Conservation (phyloP, 2,888 invertebrate genomes). For the Drosophila macrospina region DNA sequence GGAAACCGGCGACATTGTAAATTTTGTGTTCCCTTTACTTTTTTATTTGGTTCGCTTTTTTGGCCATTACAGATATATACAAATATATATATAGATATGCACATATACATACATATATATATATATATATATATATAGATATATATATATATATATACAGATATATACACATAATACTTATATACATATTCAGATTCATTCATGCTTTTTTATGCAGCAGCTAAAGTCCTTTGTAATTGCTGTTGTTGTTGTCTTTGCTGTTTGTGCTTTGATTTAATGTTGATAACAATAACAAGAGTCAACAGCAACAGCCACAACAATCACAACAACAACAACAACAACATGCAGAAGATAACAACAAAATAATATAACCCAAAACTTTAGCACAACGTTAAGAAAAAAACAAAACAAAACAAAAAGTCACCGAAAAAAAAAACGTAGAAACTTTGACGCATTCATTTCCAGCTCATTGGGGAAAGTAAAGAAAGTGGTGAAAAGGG, state of each 20-base stretch:
- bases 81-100: too few relatives aligned
- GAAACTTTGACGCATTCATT: constrained; percentile 60
- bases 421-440: constrained; percentile 32
- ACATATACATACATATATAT: constrained; percentile 2
- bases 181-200: constrained; percentile 54
- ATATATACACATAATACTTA: not conserved
- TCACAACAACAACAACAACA: constrained; percentile 12
- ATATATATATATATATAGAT: constrained; percentile 27
- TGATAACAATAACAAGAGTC: constrained; percentile 76
- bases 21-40: constrained; percentile 61
- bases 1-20: constrained; percentile 82
- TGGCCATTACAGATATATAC: constrained; percentile 56
- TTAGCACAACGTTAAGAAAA: constrained; percentile 47
- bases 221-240: constrained; percentile 75
- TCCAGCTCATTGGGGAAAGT: constrained; percentile 33
- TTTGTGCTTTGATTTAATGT: constrained; percentile 79
- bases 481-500: constrained; percentile 8
- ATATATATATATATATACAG: constrained; percentile 1
- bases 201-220: constrained; percentile 33
- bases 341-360: constrained; percentile 26
- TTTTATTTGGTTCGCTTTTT: constrained; percentile 12
- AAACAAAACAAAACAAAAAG: constrained; percentile 9
- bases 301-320: constrained; percentile 10
- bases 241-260: constrained; percentile 76
- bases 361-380: constrained; percentile 64